Conservation (phyloP, 2,113 vertebrate genomes). For the Myrmecobius fasciatus region DNA sequence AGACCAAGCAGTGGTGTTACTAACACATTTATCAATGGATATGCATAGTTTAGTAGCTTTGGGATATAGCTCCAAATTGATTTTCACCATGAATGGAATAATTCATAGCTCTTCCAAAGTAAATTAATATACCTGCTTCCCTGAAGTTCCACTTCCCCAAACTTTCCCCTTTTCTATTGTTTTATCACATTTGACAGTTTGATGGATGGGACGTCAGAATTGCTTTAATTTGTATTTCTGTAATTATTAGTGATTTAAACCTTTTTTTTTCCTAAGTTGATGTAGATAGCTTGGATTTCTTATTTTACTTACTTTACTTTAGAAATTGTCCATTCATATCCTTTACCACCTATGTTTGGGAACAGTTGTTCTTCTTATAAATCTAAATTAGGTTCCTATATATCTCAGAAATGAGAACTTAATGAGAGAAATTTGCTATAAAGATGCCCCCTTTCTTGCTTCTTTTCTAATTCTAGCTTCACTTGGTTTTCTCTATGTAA, state of each 20-base stretch:
- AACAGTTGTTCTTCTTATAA: background rate
- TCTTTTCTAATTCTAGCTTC: background rate
- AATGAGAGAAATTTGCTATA: background rate
- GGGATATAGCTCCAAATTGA: background rate
- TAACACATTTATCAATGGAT: background rate
- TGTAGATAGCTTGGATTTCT: background rate
- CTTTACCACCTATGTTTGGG: background rate
- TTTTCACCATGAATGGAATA: background rate
- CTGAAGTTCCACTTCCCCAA: no score
- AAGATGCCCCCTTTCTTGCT: background rate
- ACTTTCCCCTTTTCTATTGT: background rate
- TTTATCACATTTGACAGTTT: background rate
- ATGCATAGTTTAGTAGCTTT: background rate
- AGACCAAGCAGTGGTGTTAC: background rate
- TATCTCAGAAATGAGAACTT: background rate
- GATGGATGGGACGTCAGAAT: background rate
- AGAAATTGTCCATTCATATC: background rate
- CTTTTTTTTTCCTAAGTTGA: background rate
- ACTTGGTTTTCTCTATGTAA: background rate
- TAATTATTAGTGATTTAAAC: background rate
- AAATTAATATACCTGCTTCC: no score
- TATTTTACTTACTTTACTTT: background rate
- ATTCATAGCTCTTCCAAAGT: background rate
- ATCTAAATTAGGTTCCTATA: background rate
- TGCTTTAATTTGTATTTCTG: background rate